phyloP scores from a whole-genome alignment of 2,113 vertebrate genomes.

The Pelmatolapia mariae region DNA sequence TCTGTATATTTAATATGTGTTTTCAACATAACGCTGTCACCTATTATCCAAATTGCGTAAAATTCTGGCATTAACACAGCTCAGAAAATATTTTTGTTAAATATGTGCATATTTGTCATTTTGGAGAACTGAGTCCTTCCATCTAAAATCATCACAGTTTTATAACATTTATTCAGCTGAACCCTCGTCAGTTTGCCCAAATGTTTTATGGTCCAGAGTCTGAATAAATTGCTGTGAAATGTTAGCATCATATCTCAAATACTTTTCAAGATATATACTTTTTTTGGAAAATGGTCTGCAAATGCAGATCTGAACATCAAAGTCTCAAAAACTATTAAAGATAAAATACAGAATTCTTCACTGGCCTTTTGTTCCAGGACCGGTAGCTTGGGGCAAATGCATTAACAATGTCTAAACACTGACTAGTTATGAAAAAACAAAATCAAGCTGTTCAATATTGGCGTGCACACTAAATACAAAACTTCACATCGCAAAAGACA shows the following conservation, averaged over 20 bases:
- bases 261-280: background rate
- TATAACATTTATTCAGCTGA: background rate
- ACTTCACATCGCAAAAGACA: background rate
- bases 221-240: background rate
- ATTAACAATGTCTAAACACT: background rate
- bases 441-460: background rate
- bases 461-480: background rate
- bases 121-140: background rate
- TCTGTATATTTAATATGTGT: background rate
- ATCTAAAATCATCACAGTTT: background rate
- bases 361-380: background rate
- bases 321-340: background rate
- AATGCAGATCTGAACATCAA: background rate
- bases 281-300: background rate
- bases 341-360: background rate
- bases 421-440: background rate
- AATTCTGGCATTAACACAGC: background rate
- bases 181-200: background rate
- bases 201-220: background rate
- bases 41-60: background rate
- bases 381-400: accelerated
- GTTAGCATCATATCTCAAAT: background rate
- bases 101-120: background rate
- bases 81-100: background rate
- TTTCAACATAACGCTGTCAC: background rate